A percentile compares a stretch with the other conserved stretches of the same genome.
Conservation (phyloP, 2,113 vertebrate genomes). For the Nerophis ophidion region DNA sequence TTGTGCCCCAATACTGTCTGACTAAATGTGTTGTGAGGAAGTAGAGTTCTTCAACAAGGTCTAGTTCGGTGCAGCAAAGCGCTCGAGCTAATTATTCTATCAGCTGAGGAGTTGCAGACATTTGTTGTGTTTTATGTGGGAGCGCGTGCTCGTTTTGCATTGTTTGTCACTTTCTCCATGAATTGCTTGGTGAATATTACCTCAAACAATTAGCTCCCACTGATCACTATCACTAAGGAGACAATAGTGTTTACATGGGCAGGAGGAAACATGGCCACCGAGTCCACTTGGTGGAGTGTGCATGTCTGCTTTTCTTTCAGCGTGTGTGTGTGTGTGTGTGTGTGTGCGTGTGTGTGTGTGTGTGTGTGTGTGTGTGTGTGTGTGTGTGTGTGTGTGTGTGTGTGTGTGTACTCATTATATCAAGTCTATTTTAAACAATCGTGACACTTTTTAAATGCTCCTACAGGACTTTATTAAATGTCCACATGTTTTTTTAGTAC, state of each 20-base stretch:
- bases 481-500: too few species aligned
- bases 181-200: conserved; percentile 64
- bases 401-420: neutral
- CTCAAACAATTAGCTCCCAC: conserved; percentile 68
- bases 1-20: too few species aligned
- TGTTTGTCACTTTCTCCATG: conserved; percentile 76
- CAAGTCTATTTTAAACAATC: too few species aligned
- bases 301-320: neutral
- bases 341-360: conserved; percentile 8
- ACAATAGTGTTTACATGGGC: conserved; percentile 74
- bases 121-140: conserved; percentile 22
- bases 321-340: conserved; percentile 24
- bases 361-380: neutral
- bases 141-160: conserved; percentile 23
- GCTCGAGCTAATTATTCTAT: too few species aligned
- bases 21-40: too few species aligned
- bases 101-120: conserved; percentile 29
- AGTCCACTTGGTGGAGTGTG: conserved; percentile 56
- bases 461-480: too few species aligned
- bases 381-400: neutral
- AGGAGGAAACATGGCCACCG: conserved; percentile 68
- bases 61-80: too few species aligned
- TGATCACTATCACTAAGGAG: conserved; percentile 65
- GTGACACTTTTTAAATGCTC: too few species aligned
- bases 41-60: too few species aligned